Evolutionary conservation across 2,113 vertebrate species (phyloP).

Genomic region (Zonotrichia leucophrys): DNA sequence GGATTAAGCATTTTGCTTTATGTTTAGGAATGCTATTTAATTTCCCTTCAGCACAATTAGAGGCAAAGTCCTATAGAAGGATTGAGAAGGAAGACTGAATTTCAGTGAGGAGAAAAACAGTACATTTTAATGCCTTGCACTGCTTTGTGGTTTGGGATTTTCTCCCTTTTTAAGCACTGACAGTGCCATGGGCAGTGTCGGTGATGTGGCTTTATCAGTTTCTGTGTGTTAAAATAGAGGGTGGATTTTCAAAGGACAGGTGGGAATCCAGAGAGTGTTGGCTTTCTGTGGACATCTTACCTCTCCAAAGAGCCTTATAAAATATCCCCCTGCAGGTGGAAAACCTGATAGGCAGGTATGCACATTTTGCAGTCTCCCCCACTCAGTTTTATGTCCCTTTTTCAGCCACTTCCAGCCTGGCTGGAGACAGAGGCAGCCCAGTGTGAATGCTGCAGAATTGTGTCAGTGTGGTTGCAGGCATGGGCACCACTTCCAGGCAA

Average conservation of each 20-base stretch:
- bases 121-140: neutral
- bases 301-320: neutral
- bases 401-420: neutral
- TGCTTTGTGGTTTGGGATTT: neutral
- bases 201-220: neutral
- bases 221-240: neutral
- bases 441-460: neutral
- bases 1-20: slow-evolving; percentile 4
- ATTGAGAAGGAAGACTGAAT: neutral
- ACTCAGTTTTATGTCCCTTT: neutral
- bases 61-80: neutral
- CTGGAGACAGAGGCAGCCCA: neutral
- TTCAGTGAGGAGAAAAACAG: neutral
- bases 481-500: neutral
- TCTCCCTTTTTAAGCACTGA: neutral
- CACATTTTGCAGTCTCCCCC: neutral
- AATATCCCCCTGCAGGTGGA: neutral
- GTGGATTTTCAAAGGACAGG: neutral
- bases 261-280: neutral
- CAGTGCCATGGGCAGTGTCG: neutral
- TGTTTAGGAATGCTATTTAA: slow-evolving; percentile 32
- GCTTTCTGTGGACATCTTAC: neutral
- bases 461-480: neutral
- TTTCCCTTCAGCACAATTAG: slow-evolving; percentile 13
- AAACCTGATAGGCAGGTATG: neutral